phyloP scores from a whole-genome alignment of 2,797 vertebrate species.

The Pseudochirops cupreus region DNA sequence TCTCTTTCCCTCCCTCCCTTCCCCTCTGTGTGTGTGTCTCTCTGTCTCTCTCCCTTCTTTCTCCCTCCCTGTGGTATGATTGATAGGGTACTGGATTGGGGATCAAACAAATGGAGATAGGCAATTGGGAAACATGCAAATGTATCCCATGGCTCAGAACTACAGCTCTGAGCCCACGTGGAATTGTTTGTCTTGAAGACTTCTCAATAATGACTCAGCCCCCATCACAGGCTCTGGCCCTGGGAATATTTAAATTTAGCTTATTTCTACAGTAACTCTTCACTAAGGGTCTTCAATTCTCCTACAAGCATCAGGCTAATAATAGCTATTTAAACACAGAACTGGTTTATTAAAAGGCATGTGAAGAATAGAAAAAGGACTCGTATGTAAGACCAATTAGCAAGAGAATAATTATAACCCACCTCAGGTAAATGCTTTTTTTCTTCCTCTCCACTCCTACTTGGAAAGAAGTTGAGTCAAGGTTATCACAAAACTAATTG shows the following conservation, averaged over 20 bases:
- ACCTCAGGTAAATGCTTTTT: background rate
- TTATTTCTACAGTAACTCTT: constrained; percentile 5
- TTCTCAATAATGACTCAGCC: background rate
- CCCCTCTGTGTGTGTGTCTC: too few species aligned
- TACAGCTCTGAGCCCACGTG: background rate
- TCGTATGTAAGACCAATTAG: background rate
- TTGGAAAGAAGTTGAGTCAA: background rate
- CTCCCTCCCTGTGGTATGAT: background rate
- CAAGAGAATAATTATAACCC: background rate
- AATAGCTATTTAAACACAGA: background rate
- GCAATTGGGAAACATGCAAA: background rate
- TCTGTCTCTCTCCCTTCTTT: too few species aligned
- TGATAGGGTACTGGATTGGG: background rate
- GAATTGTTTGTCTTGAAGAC: background rate
- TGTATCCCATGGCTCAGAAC: background rate
- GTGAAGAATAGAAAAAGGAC: background rate
- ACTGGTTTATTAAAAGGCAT: background rate
- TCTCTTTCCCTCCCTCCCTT: too few species aligned
- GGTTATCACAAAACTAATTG: background rate
- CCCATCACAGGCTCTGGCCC: background rate
- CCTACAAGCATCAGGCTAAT: background rate
- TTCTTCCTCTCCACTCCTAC: background rate
- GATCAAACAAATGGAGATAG: background rate
- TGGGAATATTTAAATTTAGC: background rate
- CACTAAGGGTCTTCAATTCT: background rate